Conservation (phyloP, 2,797 vertebrate species). For the Gymnopithys bicolor region DNA sequence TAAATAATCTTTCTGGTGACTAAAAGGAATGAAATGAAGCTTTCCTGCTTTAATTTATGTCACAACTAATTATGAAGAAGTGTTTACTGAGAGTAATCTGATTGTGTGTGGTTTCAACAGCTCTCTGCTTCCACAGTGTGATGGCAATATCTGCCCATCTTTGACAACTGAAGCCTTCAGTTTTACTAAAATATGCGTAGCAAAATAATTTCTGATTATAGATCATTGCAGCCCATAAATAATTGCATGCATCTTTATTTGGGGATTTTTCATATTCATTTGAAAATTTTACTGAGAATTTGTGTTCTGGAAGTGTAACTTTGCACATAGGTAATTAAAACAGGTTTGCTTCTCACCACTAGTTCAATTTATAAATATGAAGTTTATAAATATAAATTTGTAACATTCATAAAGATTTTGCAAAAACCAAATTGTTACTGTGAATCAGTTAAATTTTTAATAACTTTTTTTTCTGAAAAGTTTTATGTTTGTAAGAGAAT, state of each 20-base stretch:
- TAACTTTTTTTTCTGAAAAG: neutral
- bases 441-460: neutral
- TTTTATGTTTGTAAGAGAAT: constrained; percentile 17
- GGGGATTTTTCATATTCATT: neutral
- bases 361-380: neutral
- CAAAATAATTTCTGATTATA: neutral
- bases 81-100: neutral
- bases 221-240: neutral
- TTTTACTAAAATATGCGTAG: neutral
- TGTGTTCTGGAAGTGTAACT: neutral
- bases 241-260: neutral
- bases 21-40: neutral
- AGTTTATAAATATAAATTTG: too few relatives aligned
- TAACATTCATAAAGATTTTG: neutral
- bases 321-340: neutral
- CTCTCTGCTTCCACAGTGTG: neutral
- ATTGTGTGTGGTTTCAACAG: neutral
- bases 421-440: neutral
- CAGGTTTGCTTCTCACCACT: neutral
- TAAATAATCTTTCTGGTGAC: neutral
- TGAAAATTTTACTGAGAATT: neutral
- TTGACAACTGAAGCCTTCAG: neutral
- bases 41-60: neutral
- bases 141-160: neutral
- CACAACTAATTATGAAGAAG: neutral